Evolutionary conservation across 2,113 vertebrate genomes (phyloP), one percentile per base, ranked within the genome.

Genomic region (Syngnathoides biaculeatus): DNA sequence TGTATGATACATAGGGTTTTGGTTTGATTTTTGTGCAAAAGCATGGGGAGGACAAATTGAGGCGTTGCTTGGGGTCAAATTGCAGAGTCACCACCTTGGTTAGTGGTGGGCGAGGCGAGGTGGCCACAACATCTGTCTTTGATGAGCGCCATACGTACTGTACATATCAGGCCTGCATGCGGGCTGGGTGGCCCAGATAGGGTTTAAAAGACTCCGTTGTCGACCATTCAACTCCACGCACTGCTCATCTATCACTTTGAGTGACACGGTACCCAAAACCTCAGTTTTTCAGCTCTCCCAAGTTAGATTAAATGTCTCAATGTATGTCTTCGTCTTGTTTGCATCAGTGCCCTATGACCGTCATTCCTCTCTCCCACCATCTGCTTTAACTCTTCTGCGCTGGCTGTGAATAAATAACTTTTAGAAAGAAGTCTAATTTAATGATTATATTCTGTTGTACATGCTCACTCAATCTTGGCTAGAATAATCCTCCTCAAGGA

Each of bases 341-440:
- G 50, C 64, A 30, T 59, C 35, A 13, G 61, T 50, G 38, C 53
- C 9, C 19, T 40, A 9, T 66, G 14, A 13, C 9, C 57, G 62
- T 78, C 27, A 40, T 45, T 57, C 17, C 30, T 40, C 22, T 78
- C 59, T 68, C 38, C 56, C 86, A 85, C 83, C 72, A n/a, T 56
- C 45, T 79, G 65, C 65, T 39, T 55, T 67, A n/a, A 65, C 84
- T 86, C 85, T 74, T 17, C 10, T 30, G n/a, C 12, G 11, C 74
- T 74, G 79, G 61, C 56, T 43, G 73, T 86, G 73, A 84, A 84
- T 78, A 77, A 85, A 86, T 83, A 47, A 61, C 58, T 76, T 71
- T 64, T 74, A 78, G 5, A 64, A 58, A 40, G 56, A 30, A 69
- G 45, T 9, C 45, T 53, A 76, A 80, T 83, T 83, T 69, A 71